Conservation (phyloP, 1,140 invertebrate species). For the Maniola jurtina region DNA sequence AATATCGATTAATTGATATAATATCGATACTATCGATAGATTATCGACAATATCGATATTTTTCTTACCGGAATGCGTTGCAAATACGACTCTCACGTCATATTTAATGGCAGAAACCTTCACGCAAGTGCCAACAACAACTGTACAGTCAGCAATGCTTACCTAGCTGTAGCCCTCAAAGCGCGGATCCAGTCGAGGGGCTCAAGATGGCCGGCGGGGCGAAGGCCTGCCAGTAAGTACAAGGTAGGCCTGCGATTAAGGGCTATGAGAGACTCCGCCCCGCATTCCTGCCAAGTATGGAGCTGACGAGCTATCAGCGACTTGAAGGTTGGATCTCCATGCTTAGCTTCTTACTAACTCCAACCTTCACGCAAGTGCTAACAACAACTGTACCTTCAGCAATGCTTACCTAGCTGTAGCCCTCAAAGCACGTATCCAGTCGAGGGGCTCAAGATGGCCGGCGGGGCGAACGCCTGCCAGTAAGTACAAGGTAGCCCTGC, state of each 20-base stretch:
- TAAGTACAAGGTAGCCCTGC: conserved; percentile 84
- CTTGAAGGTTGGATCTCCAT: conserved; percentile 78
- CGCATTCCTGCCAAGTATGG: conserved; percentile 85
- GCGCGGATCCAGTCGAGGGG: conserved; percentile 87
- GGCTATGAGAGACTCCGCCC: conserved; percentile 84
- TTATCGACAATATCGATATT: too few relatives aligned
- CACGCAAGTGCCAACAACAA: too few relatives aligned
- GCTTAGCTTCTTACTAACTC: too few relatives aligned
- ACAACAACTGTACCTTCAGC: too few relatives aligned
- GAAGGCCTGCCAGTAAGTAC: conserved; percentile 82
- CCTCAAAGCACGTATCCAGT: conserved; percentile 87
- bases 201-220: conserved; percentile 31
- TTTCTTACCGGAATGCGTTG: too few relatives aligned
- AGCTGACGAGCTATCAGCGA: conserved; percentile 86
- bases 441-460: conserved; percentile 62
- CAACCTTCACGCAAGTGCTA: too few relatives aligned
- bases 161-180: conserved; percentile 53
- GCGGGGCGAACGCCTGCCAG: conserved; percentile 78
- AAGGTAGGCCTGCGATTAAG: conserved; percentile 82
- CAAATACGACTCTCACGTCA: too few relatives aligned
- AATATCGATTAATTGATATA: too few relatives aligned
- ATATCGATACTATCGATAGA: too few relatives aligned
- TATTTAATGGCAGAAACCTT: too few relatives aligned
- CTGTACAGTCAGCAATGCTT: too few relatives aligned
- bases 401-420: not conserved